Evolutionary conservation across 1,140 invertebrate genomes (phyloP).

Genomic region (Chymomyza costata): DNA sequence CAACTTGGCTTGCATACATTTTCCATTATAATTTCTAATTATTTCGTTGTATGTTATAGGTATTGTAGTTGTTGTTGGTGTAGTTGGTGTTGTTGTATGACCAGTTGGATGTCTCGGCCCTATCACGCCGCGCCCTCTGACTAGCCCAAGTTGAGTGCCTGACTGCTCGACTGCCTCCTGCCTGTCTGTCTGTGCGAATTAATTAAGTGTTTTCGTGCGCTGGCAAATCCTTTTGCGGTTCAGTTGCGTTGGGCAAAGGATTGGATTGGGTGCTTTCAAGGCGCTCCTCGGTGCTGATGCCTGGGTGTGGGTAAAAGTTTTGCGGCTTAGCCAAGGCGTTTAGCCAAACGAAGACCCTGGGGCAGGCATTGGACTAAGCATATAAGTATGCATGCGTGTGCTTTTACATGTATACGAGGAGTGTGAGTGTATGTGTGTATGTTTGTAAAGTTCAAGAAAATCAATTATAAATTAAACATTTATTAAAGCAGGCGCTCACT

Average conservation of each 20-base stretch:
- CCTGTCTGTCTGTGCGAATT: slow-evolving; percentile 69
- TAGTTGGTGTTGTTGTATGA: slow-evolving; percentile 38
- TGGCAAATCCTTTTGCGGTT: slow-evolving; percentile 74
- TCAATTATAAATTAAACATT: slow-evolving; percentile 74
- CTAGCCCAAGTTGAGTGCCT: no score
- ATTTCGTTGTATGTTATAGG: slow-evolving; percentile 40
- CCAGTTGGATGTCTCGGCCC: slow-evolving; percentile 42
- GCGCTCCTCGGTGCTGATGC: slow-evolving; percentile 8
- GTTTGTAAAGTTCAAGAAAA: slow-evolving; percentile 28
- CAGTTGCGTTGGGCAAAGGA: slow-evolving; percentile 15
- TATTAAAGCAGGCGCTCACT: slow-evolving; percentile 60
- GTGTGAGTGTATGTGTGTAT: slow-evolving; percentile 1
- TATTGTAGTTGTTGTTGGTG: not conserved
- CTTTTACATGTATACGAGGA: not conserved
- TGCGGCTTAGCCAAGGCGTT: slow-evolving; percentile 37
- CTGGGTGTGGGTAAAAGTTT: slow-evolving; percentile 31
- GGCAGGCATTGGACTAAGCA: not conserved
- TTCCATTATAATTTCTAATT: slow-evolving; percentile 74
- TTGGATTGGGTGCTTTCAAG: slow-evolving; percentile 11
- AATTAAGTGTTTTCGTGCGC: slow-evolving; percentile 74
- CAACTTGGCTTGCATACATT: slow-evolving; percentile 52
- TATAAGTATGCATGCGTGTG: not conserved
- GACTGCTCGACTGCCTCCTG: slow-evolving; percentile 7
- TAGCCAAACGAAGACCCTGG: not conserved
- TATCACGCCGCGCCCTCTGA: no score